Evolutionary conservation across 2,113 vertebrate species (phyloP).

Genomic region (crab-eating macaque (Macaca fascicularis)): DNA sequence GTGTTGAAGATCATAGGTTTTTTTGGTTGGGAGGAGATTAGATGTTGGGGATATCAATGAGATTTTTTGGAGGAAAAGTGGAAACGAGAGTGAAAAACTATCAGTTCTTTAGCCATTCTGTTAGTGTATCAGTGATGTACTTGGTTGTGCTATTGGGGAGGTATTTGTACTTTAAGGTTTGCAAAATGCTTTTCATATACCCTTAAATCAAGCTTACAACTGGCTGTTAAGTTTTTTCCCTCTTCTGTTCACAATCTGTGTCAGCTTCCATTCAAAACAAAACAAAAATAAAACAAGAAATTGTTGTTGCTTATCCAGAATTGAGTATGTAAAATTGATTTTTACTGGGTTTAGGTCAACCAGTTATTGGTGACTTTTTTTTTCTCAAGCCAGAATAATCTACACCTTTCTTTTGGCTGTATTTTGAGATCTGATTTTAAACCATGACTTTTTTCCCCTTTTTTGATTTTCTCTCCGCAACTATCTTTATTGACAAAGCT

Average conservation of each 20-base stretch:
- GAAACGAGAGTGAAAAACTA: not conserved
- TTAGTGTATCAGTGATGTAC: not conserved
- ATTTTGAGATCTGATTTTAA: conserved; percentile 18
- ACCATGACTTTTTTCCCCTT: not conserved
- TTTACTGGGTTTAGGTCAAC: not conserved
- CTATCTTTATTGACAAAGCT: conserved; percentile 41
- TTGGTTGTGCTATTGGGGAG: not conserved
- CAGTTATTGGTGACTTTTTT: conserved; percentile 16
- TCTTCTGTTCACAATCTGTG: conserved; percentile 45
- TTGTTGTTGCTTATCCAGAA: not conserved
- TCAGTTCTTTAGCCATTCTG: not conserved
- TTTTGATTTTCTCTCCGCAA: conserved; percentile 8
- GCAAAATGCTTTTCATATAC: not conserved
- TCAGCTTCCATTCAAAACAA: conserved; percentile 40
- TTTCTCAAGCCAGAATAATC: not conserved
- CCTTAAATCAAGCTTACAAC: not conserved
- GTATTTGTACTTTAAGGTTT: not conserved
- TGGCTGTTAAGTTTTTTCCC: not conserved
- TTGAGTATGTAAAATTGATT: conserved; percentile 16
- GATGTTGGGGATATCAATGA: not conserved
- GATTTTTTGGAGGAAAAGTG: not conserved
- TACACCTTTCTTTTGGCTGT: not conserved
- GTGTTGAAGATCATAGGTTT: not conserved
- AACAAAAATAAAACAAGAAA: conserved; percentile 41
- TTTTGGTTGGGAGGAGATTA: not conserved